Evolutionary conservation across 2,113 vertebrate genomes (phyloP).

Genomic region (Eurypyga helias): DNA sequence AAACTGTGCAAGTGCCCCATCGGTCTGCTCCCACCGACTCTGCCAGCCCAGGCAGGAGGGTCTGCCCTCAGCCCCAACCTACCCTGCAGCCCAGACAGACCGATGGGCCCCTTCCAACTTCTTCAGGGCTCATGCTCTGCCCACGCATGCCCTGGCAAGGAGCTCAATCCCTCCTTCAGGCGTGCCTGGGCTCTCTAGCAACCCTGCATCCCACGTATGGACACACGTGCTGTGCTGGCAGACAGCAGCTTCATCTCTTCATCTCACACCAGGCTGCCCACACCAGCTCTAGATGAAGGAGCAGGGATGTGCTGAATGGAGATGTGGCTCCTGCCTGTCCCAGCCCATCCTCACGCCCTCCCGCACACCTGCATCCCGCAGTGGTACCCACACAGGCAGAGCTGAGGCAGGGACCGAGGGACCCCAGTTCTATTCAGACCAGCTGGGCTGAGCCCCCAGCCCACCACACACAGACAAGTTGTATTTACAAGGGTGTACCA

Average conservation of each 20-base stretch:
- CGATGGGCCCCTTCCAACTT: neutral
- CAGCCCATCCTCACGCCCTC: neutral
- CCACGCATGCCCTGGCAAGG: fast-evolving
- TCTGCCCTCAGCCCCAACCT: neutral
- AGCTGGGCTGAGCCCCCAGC: neutral
- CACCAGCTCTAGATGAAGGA: fast-evolving
- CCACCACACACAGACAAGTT: fast-evolving
- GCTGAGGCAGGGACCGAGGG: neutral
- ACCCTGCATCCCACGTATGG: fast-evolving
- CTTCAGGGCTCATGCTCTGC: neutral
- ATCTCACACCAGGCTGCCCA: neutral
- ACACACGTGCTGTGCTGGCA: neutral
- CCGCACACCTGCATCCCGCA: fast-evolving
- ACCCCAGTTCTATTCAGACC: neutral
- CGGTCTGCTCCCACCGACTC: neutral
- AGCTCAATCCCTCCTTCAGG: neutral
- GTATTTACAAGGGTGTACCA: neutral
- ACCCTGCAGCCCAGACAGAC: neutral
- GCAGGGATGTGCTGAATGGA: neutral
- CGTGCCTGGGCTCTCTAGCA: neutral
- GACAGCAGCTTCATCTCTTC: neutral
- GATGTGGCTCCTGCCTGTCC: neutral
- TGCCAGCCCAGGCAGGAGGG: fast-evolving
- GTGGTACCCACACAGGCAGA: neutral
- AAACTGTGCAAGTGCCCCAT: neutral